Evolutionary conservation across 1,140 invertebrate genomes (phyloP).

Genomic region (Araneus ventricosus): DNA sequence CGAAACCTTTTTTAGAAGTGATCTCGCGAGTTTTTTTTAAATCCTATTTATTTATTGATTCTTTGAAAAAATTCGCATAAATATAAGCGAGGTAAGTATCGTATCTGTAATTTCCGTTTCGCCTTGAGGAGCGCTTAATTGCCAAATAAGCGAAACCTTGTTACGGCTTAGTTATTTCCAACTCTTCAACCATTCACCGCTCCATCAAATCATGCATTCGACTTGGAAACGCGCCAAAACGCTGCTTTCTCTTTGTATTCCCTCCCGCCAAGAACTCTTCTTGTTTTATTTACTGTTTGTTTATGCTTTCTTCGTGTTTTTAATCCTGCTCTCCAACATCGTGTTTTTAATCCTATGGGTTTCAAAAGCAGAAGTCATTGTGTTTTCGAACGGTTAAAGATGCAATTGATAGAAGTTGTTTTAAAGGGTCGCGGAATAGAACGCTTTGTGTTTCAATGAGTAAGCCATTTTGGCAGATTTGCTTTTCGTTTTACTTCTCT

Average conservation of each 20-base stretch:
- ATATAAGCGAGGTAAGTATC: too few relatives aligned
- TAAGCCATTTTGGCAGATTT: background rate
- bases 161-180: conserved; percentile 70
- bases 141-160: conserved; percentile 64
- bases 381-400: conserved; percentile 36
- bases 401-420: conserved; percentile 37
- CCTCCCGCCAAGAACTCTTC: conserved; percentile 59
- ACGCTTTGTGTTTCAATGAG: conserved; percentile 13
- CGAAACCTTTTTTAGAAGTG: too few relatives aligned
- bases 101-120: conserved; percentile 9
- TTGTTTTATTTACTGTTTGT: conserved; percentile 33
- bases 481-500: background rate
- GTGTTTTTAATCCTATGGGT: conserved; percentile 46
- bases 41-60: too few relatives aligned
- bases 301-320: background rate
- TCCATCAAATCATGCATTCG: conserved; percentile 73
- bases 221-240: conserved; percentile 70
- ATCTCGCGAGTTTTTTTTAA: too few relatives aligned
- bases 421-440: background rate
- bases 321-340: background rate
- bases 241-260: conserved; percentile 67
- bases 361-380: conserved; percentile 32
- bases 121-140: conserved; percentile 60
- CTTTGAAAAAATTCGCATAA: too few relatives aligned
- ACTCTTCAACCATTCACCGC: conserved; percentile 72